phyloP scores from a whole-genome alignment of 2,797 vertebrate species.

The Sebastes vulpes region DNA sequence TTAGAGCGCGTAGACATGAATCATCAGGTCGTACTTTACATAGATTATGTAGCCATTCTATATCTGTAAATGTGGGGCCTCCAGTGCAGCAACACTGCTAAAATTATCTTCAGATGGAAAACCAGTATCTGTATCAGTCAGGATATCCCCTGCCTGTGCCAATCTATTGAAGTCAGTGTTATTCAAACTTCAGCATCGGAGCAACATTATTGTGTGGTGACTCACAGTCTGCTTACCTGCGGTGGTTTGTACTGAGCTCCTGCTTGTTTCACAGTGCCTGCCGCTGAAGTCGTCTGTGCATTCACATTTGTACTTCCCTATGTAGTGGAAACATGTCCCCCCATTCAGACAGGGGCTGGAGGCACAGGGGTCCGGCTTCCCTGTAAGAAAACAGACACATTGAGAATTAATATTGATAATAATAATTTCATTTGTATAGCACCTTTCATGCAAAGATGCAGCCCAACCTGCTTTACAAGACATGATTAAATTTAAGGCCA shows the following conservation, averaged over 20 bases:
- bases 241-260: constrained; percentile 46
- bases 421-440: background rate
- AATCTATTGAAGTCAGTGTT: constrained; percentile 24
- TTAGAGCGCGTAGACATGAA: constrained; percentile 53
- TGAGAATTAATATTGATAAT: background rate
- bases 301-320: constrained; percentile 98
- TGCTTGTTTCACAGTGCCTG: constrained; percentile 92
- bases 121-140: constrained; percentile 33
- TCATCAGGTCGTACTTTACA: constrained; percentile 55
- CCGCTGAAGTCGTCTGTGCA: constrained; percentile 90
- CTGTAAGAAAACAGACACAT: constrained; percentile 77
- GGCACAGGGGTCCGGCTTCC: constrained; percentile 95
- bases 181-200: constrained; percentile 2
- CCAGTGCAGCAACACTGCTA: constrained; percentile 72
- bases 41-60: constrained; percentile 50
- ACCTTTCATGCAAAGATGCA: no score
- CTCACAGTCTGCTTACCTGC: constrained; percentile 73
- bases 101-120: constrained; percentile 64
- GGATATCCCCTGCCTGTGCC: constrained; percentile 43
- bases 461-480: background rate
- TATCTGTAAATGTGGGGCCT: constrained; percentile 55
- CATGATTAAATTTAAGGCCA: background rate
- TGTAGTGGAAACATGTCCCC: constrained; percentile 98
- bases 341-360: constrained; percentile 96
- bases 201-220: constrained; percentile 26